Percentiles rank a stretch among this genome's conserved stretches.
Evolutionary conservation across 2,888 invertebrate genomes (phyloP).

Genomic region (Tanypteryx hageni): DNA sequence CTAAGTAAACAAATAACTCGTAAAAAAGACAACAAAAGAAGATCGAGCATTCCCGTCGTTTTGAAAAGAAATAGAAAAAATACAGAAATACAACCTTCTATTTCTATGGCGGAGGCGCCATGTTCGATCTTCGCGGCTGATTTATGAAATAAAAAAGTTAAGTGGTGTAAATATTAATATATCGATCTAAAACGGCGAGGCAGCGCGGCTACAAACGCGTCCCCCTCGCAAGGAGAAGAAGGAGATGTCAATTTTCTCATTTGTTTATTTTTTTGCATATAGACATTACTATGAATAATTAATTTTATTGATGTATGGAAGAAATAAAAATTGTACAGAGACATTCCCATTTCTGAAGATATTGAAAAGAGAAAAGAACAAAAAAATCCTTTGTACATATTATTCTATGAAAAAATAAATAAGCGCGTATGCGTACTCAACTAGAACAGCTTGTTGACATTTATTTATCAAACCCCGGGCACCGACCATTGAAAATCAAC

Average conservation of each 20-base stretch:
- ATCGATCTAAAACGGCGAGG: constrained; percentile 17
- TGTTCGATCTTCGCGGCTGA: neutral
- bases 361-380: constrained; percentile 52
- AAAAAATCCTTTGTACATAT: constrained; percentile 56
- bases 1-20: too few species aligned
- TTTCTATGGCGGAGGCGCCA: neutral
- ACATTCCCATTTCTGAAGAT: constrained; percentile 59
- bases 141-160: constrained; percentile 22
- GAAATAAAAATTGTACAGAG: constrained; percentile 58
- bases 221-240: neutral
- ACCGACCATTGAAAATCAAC: too few species aligned
- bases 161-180: constrained; percentile 52
- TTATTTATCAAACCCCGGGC: neutral
- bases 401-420: constrained; percentile 60
- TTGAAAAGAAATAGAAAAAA: neutral
- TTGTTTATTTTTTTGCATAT: constrained; percentile 64
- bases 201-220: neutral
- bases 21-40: too few species aligned
- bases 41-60: too few species aligned
- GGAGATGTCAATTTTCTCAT: constrained; percentile 57
- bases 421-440: constrained; percentile 32
- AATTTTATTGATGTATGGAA: constrained; percentile 60
- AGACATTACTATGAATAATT: constrained; percentile 51
- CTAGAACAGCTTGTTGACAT: neutral
- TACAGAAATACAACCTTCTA: neutral